Base-by-base conservation (phyloP, 2,797 vertebrate genomes). In the Clarias fuscus region DNA sequence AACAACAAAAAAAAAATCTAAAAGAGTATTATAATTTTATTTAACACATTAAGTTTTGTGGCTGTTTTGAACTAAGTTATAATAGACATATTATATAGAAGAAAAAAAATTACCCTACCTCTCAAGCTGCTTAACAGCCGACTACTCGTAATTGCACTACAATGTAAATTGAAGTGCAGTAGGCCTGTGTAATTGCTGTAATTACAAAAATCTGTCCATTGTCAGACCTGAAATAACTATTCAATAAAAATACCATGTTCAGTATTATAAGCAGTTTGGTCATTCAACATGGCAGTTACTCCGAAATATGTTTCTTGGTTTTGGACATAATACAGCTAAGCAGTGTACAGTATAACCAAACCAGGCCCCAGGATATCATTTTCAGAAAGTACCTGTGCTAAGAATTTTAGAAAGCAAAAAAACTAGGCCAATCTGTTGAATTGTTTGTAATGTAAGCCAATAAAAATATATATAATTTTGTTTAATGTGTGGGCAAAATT, bases 121-220 rank as follows among this genome's bases (percentile, higher is more conserved):
- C 48, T 58, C 48, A 58, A 33, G n/a, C 48, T 27, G 4, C 33
- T 77, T 18, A 76, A 76, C 2, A 56, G 43, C 8, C 18, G 59
- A 6, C 48, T 17, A 15, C 5, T 27, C 1, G 2, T 56, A 76
- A 76, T 76, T 56, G 15, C 48, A 27, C 48, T 30, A 56, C 48
- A 78, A 8, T 80, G 11, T 64, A 79, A 79, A 62, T 37, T 79
- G 76, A 78, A 64, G 33, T 80, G 77, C 59, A 40, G 59, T 37
- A 80, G 18, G 6, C 24, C 53, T 53, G 7, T 62, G 24, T 48
- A 84, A 84, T 84, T 73, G 14, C 68, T 84, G 24, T 73, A 71
- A 61, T 73, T 43, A 84, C 33, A 70, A 13, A 71, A 30, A 5
- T 83, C 64, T 83, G 67, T 59, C 43, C 71, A 14, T 71, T 61